Base-by-base conservation (phyloP, 2,113 vertebrate genomes). In the Catharus fuscescens region DNA sequence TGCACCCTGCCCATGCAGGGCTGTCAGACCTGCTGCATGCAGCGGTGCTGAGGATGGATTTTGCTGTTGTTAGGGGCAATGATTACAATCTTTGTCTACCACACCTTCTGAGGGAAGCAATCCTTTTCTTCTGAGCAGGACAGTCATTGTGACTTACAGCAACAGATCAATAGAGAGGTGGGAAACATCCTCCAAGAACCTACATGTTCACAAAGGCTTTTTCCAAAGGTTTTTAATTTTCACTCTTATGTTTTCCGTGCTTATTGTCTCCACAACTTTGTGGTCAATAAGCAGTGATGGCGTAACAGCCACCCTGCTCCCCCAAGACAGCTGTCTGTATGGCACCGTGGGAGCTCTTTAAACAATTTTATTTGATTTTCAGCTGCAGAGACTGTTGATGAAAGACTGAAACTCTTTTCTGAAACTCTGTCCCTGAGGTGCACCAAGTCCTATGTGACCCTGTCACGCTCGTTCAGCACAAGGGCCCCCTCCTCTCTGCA, bases 81-180 rank as follows among this genome's bases (percentile, higher is more conserved):
- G 44, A 88, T 92, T 86, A 8, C 88, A 77, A 62, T 34, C 88
- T 83, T 92, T 83, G 61, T 66, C 79, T 44, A 66, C 81, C 4
- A 34, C 32, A 18, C 0, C 0, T 78, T 90, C 79, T 29, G 24
- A 69, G 52, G 54, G 67, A 80, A 86, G 65, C 26, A 77, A 42
- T 86, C 64, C 56, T 92, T 90, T 95, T 93, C 62, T 90, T 70
- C 72, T n/a, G 64, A 90, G 71, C n/a, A 52, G 54, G 82, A 61
- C 2, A 0, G 76, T 36, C 79, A 62, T 83, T 93, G 86, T 92
- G 60, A 56, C 60, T 90, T 52, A 45, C 23, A 78, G 66, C 72
- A 90, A 66, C 76, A 86, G 72, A 93, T 97, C 94, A 3, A 95
- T 88, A 95, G 67, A 80, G 82, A 94, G 90, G 90, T 93, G 71